Evolutionary conservation across 2,888 invertebrate species (phyloP).

Genomic region (Junonia oenone): DNA sequence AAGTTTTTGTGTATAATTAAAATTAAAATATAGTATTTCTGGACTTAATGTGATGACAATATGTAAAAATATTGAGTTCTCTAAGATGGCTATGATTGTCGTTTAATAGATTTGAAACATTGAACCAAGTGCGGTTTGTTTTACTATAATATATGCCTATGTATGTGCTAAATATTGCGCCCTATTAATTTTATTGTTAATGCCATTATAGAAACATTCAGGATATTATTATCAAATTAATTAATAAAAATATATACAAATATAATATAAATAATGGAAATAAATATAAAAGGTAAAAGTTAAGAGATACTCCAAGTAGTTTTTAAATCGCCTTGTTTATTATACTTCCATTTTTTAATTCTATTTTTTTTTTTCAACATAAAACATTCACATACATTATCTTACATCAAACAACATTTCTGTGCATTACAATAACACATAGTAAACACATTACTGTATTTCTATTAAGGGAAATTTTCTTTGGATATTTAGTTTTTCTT

Average conservation of each 20-base stretch:
- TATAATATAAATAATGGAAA: not conserved
- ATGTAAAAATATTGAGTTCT: too few relatives aligned
- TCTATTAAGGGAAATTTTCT: slow-evolving; percentile 35
- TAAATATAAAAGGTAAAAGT: slow-evolving; percentile 6
- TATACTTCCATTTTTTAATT: slow-evolving; percentile 56
- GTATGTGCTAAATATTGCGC: too few relatives aligned
- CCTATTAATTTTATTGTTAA: too few relatives aligned
- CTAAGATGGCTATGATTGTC: too few relatives aligned
- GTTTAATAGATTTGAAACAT: too few relatives aligned
- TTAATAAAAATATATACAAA: not conserved
- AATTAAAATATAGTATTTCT: too few relatives aligned
- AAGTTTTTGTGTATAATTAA: too few relatives aligned
- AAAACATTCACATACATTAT: slow-evolving; percentile 68
- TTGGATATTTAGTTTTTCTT: slow-evolving; percentile 37
- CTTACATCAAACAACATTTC: slow-evolving; percentile 68
- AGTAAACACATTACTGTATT: slow-evolving; percentile 33
- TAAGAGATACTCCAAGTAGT: slow-evolving; percentile 48
- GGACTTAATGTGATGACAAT: too few relatives aligned
- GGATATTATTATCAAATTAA: too few relatives aligned
- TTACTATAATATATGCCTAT: too few relatives aligned
- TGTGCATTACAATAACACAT: slow-evolving; percentile 47
- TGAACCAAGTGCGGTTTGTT: too few relatives aligned
- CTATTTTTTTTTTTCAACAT: slow-evolving; percentile 64
- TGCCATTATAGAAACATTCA: too few relatives aligned
- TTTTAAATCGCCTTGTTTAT: slow-evolving; percentile 71